These are phyloP conservation scores for Sylvilagus floridanus DNA, from an alignment of 2,797 vertebrate genomes.

Conservation along the genomic window DNA sequence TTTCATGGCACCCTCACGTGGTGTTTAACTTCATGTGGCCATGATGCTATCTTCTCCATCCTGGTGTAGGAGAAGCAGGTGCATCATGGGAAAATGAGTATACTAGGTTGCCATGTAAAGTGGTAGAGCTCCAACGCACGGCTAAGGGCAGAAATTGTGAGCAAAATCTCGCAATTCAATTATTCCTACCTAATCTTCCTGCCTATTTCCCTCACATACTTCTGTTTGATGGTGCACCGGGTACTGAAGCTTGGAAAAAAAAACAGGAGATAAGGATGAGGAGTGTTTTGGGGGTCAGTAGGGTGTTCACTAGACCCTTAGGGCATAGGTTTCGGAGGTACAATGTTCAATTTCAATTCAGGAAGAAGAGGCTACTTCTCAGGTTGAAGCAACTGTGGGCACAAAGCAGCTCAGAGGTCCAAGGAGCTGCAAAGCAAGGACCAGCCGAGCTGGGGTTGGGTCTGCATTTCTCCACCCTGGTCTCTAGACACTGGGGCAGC, in stretches of 20 bases:
- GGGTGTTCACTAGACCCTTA: background rate
- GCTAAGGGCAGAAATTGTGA: too few relatives aligned
- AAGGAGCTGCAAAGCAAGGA: background rate
- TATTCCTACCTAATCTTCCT: too few relatives aligned
- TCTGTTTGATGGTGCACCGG: background rate
- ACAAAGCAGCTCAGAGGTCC: background rate
- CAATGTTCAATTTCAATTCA: background rate
- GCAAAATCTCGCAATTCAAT: too few relatives aligned
- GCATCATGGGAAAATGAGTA: too few relatives aligned
- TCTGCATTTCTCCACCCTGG: background rate
- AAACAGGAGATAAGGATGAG: background rate
- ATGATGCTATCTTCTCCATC: too few relatives aligned
- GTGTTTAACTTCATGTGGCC: too few relatives aligned
- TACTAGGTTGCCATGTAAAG: too few relatives aligned
- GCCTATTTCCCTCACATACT: too few relatives aligned
- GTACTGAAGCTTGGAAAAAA: background rate
- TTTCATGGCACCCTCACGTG: too few relatives aligned
- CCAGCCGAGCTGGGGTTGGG: fast-evolving
- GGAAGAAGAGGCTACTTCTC: background rate
- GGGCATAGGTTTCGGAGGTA: background rate
- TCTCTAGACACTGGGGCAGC: background rate
- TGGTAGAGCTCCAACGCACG: too few relatives aligned
- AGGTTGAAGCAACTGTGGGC: background rate
- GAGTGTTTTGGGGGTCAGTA: background rate
- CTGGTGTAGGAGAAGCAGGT: too few relatives aligned